These are phyloP conservation scores for Drosophila mettleri DNA, from an alignment of 2,888 invertebrate genomes.

Conservation along the genomic window DNA sequence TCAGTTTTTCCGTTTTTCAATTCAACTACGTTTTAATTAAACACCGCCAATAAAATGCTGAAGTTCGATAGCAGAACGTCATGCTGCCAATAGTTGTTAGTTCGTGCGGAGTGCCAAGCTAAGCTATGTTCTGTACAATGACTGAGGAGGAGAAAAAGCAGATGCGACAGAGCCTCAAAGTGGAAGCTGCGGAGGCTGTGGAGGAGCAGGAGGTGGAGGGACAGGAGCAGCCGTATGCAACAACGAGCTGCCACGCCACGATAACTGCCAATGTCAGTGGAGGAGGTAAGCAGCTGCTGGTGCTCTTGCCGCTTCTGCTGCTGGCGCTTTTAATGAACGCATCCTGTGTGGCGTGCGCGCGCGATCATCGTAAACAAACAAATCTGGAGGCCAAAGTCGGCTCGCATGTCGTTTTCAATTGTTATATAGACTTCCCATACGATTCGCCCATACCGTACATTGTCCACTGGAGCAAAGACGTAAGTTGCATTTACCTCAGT, in stretches of 20 bases:
- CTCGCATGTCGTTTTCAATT: conserved; percentile 85
- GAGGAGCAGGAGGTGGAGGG: too few relatives aligned
- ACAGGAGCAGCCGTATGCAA: background rate
- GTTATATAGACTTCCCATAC: conserved; percentile 92
- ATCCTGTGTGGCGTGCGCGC: conserved; percentile 82
- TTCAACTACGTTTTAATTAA: conserved; percentile 17
- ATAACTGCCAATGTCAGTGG: conserved; percentile 37
- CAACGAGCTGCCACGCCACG: conserved; percentile 24
- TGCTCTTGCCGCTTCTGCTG: conserved; percentile 23
- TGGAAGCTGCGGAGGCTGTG: background rate
- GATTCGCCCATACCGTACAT: conserved; percentile 94
- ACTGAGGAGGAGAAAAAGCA: conserved; percentile 25
- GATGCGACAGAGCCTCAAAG: conserved; percentile 4
- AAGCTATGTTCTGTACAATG: conserved; percentile 39
- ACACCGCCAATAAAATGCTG: conserved; percentile 21
- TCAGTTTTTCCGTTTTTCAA: too few relatives aligned
- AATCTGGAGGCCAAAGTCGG: conserved; percentile 85
- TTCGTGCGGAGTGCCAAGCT: conserved; percentile 13
- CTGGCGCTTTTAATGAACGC: conserved; percentile 82
- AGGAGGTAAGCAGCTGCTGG: conserved; percentile 10
- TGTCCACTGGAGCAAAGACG: conserved; percentile 95
- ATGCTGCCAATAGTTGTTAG: conserved; percentile 17
- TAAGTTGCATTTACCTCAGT: conserved; percentile 88
- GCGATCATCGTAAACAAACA: conserved; percentile 78
- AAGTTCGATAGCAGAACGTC: conserved; percentile 8